phyloP scores from a whole-genome alignment of 2,888 invertebrate genomes.

The Apoda limacodes region DNA sequence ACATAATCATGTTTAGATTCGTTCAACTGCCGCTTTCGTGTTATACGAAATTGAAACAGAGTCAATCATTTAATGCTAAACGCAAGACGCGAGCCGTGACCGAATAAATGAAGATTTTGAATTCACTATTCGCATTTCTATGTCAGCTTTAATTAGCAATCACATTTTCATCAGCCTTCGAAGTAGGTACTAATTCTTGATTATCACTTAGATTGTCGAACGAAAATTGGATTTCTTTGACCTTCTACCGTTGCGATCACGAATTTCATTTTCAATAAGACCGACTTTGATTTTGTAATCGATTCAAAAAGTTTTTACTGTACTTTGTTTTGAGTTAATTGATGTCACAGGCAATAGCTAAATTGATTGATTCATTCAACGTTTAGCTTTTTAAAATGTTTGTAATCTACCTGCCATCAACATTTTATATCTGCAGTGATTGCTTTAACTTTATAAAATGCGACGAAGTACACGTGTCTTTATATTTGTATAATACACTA shows the following conservation, averaged over 20 bases:
- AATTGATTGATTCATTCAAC: too few relatives aligned
- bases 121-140: conserved; percentile 61
- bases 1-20: conserved; percentile 63
- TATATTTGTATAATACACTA: too few relatives aligned
- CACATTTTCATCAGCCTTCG: conserved; percentile 60
- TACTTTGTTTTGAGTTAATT: too few relatives aligned
- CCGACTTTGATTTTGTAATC: conserved; percentile 36
- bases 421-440: too few relatives aligned
- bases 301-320: too few relatives aligned
- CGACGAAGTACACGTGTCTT: too few relatives aligned
- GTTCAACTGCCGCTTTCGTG: conserved; percentile 63
- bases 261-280: conserved; percentile 42
- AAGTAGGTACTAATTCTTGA: conserved; percentile 30
- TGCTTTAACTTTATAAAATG: too few relatives aligned
- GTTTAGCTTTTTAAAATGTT: too few relatives aligned
- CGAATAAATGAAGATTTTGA: conserved; percentile 65
- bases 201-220: conserved; percentile 50
- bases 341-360: too few relatives aligned
- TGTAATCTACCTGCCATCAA: too few relatives aligned
- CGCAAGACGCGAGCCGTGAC: conserved; percentile 62
- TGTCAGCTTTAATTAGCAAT: conserved; percentile 69
- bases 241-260: conserved; percentile 37
- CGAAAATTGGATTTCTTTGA: conserved; percentile 54
- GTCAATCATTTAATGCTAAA: conserved; percentile 67
- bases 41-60: conserved; percentile 67